Evolutionary conservation across 1,140 invertebrate species (phyloP), one percentile per base, ranked within the genome.

Genomic region (Papilio aristodemus): DNA sequence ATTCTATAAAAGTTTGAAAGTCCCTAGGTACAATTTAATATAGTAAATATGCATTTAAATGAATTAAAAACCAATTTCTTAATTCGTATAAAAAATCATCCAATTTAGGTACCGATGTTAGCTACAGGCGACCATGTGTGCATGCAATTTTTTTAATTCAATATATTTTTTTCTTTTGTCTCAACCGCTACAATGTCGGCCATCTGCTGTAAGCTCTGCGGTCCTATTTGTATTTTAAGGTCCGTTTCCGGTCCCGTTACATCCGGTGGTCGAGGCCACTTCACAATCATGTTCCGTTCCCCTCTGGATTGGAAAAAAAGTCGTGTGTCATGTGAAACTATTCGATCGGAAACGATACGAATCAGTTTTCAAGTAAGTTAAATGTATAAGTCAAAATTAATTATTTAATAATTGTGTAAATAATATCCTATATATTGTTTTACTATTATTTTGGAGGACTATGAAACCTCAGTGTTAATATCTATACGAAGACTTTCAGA

Each of bases 201-300:
- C 82, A 86, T 84, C 82, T 86, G 84, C 74, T 76, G 66, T 81
- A 69, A 80, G 73, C 73, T 75, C 68, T 74, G 71, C 72, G 74
- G 76, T 77, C 71, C 71, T 70, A 80, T 79, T 80, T 66, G 67
- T 69, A 59, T 76, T 76, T 68, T 71, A 46, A 78, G 79, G 73
- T 81, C 76, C 75, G 71, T 81, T 88, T 86, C 81, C 84, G 80
- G 75, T 80, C 74, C 83, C 82, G 75, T 85, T 79, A 87, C 76
- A 84, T 88, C 85, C 85, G 85, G 83, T 71, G 69, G 66, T 76
- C 72, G 69, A 85, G 79, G 78, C 75, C 76, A 70, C 83, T 87
- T 79, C 73, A 82, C 74, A 73, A 77, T 76, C 72, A 70, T 77
- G 70, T 69, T 67, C 27, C 67, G 46, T 70, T 68, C 71, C 67